Percentiles rank a stretch among this genome's conserved stretches.
Evolutionary conservation across 2,113 vertebrate genomes (phyloP).

Genomic region (Ardeotis arabs): DNA sequence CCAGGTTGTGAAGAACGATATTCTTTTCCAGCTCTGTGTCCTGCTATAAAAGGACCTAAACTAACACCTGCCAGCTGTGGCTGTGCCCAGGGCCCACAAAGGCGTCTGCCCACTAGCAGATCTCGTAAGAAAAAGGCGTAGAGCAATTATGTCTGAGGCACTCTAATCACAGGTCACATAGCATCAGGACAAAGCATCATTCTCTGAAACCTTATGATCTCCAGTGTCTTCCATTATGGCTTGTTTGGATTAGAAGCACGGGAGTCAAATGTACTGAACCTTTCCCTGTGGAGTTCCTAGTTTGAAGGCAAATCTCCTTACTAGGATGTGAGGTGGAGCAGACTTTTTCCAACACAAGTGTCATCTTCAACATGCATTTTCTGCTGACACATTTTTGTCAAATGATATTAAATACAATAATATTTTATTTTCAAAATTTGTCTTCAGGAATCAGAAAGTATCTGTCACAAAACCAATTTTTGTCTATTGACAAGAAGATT

Average conservation of each 20-base stretch:
- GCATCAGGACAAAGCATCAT: neutral
- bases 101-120: neutral
- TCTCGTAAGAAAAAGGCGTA: neutral
- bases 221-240: neutral
- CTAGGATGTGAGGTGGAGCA: fast-evolving
- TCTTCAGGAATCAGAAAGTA: neutral
- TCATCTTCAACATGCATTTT: neutral
- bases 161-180: neutral
- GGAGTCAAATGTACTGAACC: neutral
- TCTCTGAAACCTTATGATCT: neutral
- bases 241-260: neutral
- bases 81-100: neutral
- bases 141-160: neutral
- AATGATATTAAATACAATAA: neutral
- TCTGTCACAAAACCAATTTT: neutral
- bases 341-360: neutral
- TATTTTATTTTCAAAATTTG: neutral
- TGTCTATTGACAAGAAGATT: neutral
- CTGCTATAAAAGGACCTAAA: neutral
- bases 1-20: neutral
- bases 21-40: neutral
- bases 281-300: neutral
- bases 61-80: neutral
- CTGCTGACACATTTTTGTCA: neutral
- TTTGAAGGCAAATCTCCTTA: neutral